Percentiles rank a stretch among this genome's conserved stretches.
Evolutionary conservation across 1,140 invertebrate genomes (phyloP).

Genomic region (Temnothorax curvispinosus): DNA sequence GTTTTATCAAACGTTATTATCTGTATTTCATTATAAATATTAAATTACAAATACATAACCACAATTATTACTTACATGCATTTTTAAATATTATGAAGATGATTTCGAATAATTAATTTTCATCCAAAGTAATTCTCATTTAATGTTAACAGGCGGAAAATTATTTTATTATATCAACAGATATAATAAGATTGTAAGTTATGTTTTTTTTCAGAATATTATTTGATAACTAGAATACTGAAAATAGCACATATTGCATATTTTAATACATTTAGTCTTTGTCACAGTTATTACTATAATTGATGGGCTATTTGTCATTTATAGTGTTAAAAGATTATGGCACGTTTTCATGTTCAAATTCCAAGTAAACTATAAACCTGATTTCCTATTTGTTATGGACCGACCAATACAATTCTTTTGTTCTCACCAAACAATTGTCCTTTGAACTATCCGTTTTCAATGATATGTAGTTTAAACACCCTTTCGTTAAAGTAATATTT

Average conservation of each 20-base stretch:
- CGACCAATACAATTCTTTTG: background rate
- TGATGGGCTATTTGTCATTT: background rate
- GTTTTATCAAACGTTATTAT: background rate
- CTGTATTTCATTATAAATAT: background rate
- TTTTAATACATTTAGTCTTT: background rate
- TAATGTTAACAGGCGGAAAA: background rate
- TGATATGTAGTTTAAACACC: background rate
- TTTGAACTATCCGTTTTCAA: constrained; percentile 12
- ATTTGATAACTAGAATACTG: constrained; percentile 1
- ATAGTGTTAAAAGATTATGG: background rate
- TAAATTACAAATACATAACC: background rate
- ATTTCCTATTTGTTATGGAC: background rate
- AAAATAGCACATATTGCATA: background rate
- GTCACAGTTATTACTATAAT: background rate
- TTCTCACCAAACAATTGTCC: background rate
- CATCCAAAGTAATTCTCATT: background rate
- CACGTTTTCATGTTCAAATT: background rate
- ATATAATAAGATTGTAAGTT: background rate
- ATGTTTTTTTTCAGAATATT: background rate
- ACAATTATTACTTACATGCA: background rate
- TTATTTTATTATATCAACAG: background rate
- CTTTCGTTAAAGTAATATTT: constrained; percentile 66
- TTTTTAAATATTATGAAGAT: background rate
- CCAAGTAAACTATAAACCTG: background rate
- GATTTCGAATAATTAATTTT: background rate